Evolutionary conservation across 1,140 invertebrate species (phyloP).

Genomic region (Papilio aristodemus): DNA sequence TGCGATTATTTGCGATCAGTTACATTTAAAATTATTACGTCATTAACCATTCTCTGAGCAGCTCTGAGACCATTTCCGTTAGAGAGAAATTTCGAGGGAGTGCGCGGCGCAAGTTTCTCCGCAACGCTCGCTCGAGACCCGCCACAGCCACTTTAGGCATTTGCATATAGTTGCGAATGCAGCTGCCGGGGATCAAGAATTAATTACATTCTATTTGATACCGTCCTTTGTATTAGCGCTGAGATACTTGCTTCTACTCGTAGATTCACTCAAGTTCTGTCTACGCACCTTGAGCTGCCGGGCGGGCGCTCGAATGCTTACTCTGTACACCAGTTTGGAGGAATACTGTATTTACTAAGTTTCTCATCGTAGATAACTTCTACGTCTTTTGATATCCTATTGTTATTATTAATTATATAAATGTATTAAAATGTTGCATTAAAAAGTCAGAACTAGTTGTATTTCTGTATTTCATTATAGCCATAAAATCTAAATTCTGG

Average conservation of each 20-base stretch:
- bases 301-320: not conserved
- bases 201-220: conserved; percentile 28
- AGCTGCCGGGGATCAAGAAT: conserved; percentile 13
- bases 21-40: conserved; percentile 24
- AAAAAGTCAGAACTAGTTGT: not conserved
- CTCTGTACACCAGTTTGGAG: too few species aligned
- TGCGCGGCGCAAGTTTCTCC: conserved; percentile 18
- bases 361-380: too few species aligned
- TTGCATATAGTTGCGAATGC: conserved; percentile 28
- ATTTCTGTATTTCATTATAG: not conserved
- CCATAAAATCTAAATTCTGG: not conserved
- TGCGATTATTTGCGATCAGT: conserved; percentile 8
- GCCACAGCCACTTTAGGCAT: conserved; percentile 26
- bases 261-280: conserved; percentile 17
- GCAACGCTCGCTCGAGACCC: conserved; percentile 13
- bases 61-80: conserved; percentile 7
- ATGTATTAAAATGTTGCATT: not conserved
- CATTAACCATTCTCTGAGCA: conserved; percentile 18
- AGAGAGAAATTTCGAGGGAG: conserved; percentile 8
- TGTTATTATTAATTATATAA: too few species aligned
- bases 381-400: too few species aligned
- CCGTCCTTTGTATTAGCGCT: conserved; percentile 17
- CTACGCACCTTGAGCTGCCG: not conserved
- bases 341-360: too few species aligned
- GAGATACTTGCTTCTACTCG: not conserved